Evolutionary conservation across 2,113 vertebrate genomes (phyloP).

Genomic region (Heptranchias perlo): DNA sequence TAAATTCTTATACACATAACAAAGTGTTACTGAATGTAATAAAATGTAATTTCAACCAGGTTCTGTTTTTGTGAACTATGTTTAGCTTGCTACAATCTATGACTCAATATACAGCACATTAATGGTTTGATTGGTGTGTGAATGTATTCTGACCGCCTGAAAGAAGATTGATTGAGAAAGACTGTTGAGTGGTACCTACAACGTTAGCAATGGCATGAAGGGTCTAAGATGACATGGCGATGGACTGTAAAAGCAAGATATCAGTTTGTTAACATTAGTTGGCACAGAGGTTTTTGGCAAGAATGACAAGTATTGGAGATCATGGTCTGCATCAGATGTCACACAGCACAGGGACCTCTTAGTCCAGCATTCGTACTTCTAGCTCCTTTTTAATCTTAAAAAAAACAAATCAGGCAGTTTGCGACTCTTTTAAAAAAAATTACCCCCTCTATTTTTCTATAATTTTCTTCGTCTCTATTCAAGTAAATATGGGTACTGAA

Average conservation of each 20-base stretch:
- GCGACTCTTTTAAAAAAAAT: background rate
- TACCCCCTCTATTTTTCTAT: background rate
- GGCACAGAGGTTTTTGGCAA: background rate
- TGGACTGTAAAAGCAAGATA: background rate
- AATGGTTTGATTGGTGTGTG: background rate
- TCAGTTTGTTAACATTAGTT: background rate
- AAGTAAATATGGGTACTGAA: background rate
- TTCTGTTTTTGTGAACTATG: slow-evolving; percentile 13
- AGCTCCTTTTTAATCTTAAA: no score
- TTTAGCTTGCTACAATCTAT: background rate
- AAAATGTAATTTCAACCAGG: background rate
- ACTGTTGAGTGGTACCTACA: background rate
- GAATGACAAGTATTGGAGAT: background rate
- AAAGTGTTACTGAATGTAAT: slow-evolving; percentile 16
- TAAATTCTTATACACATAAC: slow-evolving; percentile 3
- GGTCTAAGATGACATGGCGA: background rate
- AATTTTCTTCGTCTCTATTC: background rate
- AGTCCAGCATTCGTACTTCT: background rate
- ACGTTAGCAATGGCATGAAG: background rate
- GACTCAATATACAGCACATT: background rate
- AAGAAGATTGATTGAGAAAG: background rate
- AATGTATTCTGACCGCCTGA: background rate
- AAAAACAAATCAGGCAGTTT: no score
- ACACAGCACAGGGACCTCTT: background rate
- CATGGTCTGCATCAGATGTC: no score